Base-by-base conservation (phyloP, 2,888 invertebrate species). In the Pyrrhopygopsis socrates region DNA sequence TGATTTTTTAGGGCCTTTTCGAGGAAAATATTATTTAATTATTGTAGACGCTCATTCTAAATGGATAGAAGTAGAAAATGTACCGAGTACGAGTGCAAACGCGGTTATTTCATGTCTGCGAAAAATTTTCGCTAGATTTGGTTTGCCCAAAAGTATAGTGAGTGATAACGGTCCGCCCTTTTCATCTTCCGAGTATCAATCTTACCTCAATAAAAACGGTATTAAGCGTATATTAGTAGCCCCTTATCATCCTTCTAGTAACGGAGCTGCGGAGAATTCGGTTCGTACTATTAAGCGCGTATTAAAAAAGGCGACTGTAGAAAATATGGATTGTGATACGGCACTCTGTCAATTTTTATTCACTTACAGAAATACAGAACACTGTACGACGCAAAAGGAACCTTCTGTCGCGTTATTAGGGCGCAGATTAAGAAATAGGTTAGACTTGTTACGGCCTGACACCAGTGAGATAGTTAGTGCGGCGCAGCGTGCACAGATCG, bases 211-310 rank as follows among this genome's bases (percentile, higher is more conserved):
- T 13, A 81, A 70, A n/a, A 91, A 90, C 68, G 50, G 78, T 29
- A 91, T 91, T 20, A 78, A 70, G 24, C 91, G 85, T 50, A 71
- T 63, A 4, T 86, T 84, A 38, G 27, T 60, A 15, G 83, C 90
- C 9, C 89, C 88, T 20, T 89, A 90, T 67, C 71, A 85, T 38
- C 90, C 88, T 13, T 84, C 81, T 15, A 77, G 86, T 15, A 91
- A 91, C 65, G 91, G 91, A 1, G 86, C 83, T 0, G 90, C 89
- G 3, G 91, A 90, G 67, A 89, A 89, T 29, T 82, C 89, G 0
- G 89, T 87, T 1, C 67, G 74, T 30, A 71, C 81, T 2, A 63
- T 86, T n/a, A 90, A 89, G 30, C 60, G 79, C 34, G 83, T 30
- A 2, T 41, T 70, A 29, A 82, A 85, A 78, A 83, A 73, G 24